phyloP scores from a whole-genome alignment of 2,797 vertebrate species.

The Phyllotis vaccarum region DNA sequence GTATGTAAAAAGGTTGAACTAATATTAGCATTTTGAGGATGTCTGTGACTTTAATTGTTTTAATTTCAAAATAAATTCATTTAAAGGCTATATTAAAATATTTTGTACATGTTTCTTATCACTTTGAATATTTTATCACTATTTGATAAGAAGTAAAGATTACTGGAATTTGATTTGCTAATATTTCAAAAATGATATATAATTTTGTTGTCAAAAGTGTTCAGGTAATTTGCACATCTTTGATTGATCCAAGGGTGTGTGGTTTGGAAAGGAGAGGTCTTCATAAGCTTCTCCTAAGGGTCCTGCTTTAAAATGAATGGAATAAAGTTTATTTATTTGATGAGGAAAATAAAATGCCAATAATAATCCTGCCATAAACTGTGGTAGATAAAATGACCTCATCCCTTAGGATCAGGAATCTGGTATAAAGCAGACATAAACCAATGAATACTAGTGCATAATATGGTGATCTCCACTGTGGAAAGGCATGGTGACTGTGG shows the following conservation, averaged over 20 bases:
- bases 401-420: background rate
- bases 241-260: background rate
- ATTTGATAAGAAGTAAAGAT: background rate
- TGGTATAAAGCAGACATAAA: background rate
- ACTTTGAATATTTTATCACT: background rate
- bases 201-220: background rate
- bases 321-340: background rate
- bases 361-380: background rate
- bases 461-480: background rate
- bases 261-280: background rate
- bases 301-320: background rate
- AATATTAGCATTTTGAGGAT: background rate
- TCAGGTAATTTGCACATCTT: background rate
- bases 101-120: background rate
- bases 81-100: conserved; percentile 4
- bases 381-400: background rate
- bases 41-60: conserved; percentile 11
- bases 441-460: background rate
- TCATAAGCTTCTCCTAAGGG: background rate
- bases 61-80: conserved; percentile 52
- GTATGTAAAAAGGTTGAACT: background rate
- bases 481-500: background rate
- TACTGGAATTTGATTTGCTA: background rate
- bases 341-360: conserved; percentile 35
- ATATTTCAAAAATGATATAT: conserved; percentile 19